A percentile compares a stretch with the other conserved stretches of the same genome.
These are phyloP conservation scores for Penaeus monodon DNA, from an alignment of 2,888 invertebrate genomes.

Conservation along the genomic window DNA sequence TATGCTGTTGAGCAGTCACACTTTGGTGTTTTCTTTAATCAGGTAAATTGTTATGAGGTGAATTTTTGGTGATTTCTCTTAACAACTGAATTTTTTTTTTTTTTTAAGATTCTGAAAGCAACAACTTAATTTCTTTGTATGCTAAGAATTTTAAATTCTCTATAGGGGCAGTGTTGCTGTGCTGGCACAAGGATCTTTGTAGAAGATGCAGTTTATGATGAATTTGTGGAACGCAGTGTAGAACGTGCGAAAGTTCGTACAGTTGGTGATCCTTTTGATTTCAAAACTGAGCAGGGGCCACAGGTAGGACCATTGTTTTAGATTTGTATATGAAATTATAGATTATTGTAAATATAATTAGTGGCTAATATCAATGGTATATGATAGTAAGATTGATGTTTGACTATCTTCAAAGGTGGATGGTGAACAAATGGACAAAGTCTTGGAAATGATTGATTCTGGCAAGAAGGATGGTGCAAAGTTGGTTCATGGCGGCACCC, in stretches of 20 bases:
- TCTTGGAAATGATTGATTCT: conserved; percentile 82
- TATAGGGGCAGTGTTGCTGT: conserved; percentile 88
- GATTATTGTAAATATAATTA: neutral
- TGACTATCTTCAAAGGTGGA: conserved; percentile 53
- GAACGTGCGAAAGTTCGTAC: conserved; percentile 82
- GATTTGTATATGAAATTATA: conserved; percentile 9
- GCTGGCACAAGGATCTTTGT: conserved; percentile 93
- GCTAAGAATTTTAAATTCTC: neutral
- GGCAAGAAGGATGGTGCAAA: conserved; percentile 90
- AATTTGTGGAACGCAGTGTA: conserved; percentile 84
- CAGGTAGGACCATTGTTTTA: conserved; percentile 74
- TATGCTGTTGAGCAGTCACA: conserved; percentile 87
- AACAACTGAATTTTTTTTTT: neutral
- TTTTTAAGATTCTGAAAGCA: neutral
- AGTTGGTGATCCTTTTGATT: conserved; percentile 90
- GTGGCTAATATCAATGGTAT: neutral
- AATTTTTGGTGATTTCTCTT: conserved; percentile 69
- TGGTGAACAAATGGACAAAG: conserved; percentile 82
- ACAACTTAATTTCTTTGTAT: neutral
- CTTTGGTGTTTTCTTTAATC: conserved; percentile 89
- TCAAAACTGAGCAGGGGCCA: conserved; percentile 87
- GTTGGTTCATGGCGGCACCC: conserved; percentile 81
- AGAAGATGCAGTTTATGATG: conserved; percentile 89
- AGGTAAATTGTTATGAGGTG: conserved; percentile 75
- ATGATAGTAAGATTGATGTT: no score